Percentiles rank a stretch among this genome's conserved stretches.
Conservation (phyloP, 2,113 vertebrate genomes). For the Nycticorax nycticorax region DNA sequence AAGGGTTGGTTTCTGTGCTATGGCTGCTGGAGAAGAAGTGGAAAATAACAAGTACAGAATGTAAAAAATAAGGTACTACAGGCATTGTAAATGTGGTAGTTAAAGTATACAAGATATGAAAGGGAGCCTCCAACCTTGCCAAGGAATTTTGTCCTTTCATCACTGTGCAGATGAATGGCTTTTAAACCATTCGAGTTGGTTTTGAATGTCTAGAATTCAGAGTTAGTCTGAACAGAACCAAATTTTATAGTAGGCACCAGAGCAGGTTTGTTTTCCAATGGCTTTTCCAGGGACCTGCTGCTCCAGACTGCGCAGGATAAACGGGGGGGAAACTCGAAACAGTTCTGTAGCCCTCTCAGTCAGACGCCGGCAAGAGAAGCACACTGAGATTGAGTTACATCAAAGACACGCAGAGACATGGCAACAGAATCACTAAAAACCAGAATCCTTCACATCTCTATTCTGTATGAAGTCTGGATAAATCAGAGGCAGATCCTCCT, state of each 20-base stretch:
- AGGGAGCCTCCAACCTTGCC: conserved; percentile 25
- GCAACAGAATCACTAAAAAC: background rate
- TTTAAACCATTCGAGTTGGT: background rate
- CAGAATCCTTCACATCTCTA: background rate
- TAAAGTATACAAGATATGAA: conserved; percentile 58
- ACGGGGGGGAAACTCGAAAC: background rate
- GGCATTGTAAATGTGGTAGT: conserved; percentile 54
- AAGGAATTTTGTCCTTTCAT: conserved; percentile 62
- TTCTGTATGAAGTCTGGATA: background rate
- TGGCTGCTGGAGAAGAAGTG: background rate
- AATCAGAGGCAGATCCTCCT: background rate
- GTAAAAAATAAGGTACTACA: conserved; percentile 31
- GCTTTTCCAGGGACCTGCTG: conserved; percentile 42
- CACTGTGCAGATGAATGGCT: conserved; percentile 29
- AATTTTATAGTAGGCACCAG: conserved; percentile 56
- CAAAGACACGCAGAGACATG: background rate
- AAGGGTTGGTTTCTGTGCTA: background rate
- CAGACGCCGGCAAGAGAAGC: background rate
- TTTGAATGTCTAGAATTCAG: conserved; percentile 57
- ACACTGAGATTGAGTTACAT: background rate
- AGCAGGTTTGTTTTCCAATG: conserved; percentile 57
- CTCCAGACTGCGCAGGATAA: conserved; percentile 9
- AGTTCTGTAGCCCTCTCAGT: background rate
- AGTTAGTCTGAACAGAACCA: conserved; percentile 52
- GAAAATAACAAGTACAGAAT: conserved; percentile 46